Percentiles rank a stretch among this genome's conserved stretches.
phyloP scores from a whole-genome alignment of 1,140 invertebrate genomes.

The Calosoma granatense region DNA sequence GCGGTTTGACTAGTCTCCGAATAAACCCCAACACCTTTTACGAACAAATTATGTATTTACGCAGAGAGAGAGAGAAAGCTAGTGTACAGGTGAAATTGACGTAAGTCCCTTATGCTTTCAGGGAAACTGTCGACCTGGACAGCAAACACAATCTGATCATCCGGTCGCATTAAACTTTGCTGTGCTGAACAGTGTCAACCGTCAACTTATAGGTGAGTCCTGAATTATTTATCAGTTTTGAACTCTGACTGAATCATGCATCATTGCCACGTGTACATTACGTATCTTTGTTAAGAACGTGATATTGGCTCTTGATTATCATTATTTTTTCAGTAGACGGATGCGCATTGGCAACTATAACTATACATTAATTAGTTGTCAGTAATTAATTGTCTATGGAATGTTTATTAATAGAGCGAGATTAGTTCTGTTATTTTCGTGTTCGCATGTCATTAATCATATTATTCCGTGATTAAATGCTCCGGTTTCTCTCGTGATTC shows the following conservation, averaged over 20 bases:
- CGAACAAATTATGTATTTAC: not conserved
- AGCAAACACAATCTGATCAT: not conserved
- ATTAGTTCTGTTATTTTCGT: constrained; percentile 6
- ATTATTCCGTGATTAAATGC: not conserved
- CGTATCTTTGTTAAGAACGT: too few relatives aligned
- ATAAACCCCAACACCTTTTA: not conserved
- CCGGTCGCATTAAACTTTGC: not conserved
- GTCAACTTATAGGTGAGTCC: not conserved
- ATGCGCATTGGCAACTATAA: not conserved
- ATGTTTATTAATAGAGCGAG: not conserved
- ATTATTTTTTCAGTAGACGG: not conserved
- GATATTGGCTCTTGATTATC: not conserved
- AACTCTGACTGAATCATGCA: too few relatives aligned
- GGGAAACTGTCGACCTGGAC: not conserved
- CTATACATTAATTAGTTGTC: not conserved
- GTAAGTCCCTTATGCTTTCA: not conserved
- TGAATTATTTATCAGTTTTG: not conserved
- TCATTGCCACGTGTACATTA: too few relatives aligned
- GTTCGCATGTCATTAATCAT: not conserved
- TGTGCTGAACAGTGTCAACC: not conserved
- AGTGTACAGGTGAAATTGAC: not conserved
- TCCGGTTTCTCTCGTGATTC: not conserved
- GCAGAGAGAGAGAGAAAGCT: not conserved
- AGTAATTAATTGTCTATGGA: not conserved
- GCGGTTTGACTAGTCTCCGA: not conserved